Conservation (phyloP, 2,113 vertebrate genomes). For the Vidua macroura region DNA sequence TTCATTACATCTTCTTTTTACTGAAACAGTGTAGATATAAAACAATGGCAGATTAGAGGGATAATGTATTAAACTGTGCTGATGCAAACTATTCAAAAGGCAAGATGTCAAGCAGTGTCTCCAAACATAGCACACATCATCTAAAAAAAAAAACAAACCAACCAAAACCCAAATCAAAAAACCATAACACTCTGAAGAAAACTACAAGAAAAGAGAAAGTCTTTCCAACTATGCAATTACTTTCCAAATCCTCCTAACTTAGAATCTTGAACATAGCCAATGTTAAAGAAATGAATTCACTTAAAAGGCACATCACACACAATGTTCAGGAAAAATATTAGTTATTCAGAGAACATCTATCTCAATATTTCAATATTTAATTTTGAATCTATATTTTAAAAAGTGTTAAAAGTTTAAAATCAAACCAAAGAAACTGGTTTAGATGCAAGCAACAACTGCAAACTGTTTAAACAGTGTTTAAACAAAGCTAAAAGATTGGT, state of each 20-base stretch:
- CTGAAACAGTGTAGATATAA: neutral
- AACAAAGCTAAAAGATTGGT: neutral
- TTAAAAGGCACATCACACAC: neutral
- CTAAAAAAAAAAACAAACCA: neutral
- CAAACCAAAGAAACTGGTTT: neutral
- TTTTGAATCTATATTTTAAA: neutral
- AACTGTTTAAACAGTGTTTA: neutral
- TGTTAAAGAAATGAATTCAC: neutral
- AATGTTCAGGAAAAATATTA: neutral
- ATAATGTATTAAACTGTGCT: neutral
- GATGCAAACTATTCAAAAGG: neutral
- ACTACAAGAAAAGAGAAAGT: neutral
- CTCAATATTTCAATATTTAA: neutral
- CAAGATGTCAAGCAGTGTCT: neutral
- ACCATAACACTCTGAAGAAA: neutral
- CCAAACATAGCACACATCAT: neutral
- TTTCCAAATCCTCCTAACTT: neutral
- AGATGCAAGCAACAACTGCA: neutral
- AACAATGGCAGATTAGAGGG: neutral
- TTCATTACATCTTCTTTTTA: neutral
- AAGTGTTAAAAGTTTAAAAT: neutral
- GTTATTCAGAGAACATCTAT: neutral
- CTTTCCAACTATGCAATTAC: neutral
- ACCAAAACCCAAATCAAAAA: neutral
- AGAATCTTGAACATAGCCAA: neutral